A percentile compares a stretch with the other conserved stretches of the same genome.
phyloP scores from a whole-genome alignment of 1,140 invertebrate genomes.

The Harlomillsia oculata region DNA sequence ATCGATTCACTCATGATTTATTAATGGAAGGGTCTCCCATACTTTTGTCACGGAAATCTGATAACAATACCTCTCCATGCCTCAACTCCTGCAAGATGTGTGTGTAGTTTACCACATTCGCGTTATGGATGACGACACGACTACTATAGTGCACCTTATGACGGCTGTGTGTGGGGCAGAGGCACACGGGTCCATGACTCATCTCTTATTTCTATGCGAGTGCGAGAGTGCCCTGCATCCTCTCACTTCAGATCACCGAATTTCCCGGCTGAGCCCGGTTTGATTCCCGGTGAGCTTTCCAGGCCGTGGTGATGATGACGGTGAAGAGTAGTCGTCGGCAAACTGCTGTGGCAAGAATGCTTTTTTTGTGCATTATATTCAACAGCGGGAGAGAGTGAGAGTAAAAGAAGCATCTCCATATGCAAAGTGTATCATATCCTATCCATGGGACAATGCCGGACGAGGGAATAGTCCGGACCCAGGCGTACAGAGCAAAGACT shows the following conservation, averaged over 20 bases:
- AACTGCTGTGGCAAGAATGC: too few species aligned
- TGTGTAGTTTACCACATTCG: too few species aligned
- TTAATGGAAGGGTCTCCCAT: slow-evolving; percentile 32
- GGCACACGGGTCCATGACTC: slow-evolving; percentile 2
- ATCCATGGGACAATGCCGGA: background rate
- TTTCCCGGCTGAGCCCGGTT: too few species aligned
- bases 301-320: too few species aligned
- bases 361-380: too few species aligned
- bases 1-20: slow-evolving; percentile 36
- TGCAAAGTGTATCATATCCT: background rate
- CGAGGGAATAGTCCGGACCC: too few species aligned
- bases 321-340: too few species aligned
- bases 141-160: too few species aligned
- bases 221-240: slow-evolving; percentile 9
- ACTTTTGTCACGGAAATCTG: slow-evolving; percentile 32
- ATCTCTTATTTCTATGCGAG: slow-evolving; percentile 5
- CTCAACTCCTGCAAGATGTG: slow-evolving; percentile 6
- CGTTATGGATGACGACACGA: background rate
- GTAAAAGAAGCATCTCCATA: too few species aligned
- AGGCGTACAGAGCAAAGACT: too few species aligned
- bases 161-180: background rate
- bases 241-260: too few species aligned
- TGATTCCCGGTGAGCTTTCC: too few species aligned
- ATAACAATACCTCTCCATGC: slow-evolving; percentile 31
- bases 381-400: background rate